phyloP scores from a whole-genome alignment of 1,140 invertebrate species.

The Temnothorax curvispinosus region DNA sequence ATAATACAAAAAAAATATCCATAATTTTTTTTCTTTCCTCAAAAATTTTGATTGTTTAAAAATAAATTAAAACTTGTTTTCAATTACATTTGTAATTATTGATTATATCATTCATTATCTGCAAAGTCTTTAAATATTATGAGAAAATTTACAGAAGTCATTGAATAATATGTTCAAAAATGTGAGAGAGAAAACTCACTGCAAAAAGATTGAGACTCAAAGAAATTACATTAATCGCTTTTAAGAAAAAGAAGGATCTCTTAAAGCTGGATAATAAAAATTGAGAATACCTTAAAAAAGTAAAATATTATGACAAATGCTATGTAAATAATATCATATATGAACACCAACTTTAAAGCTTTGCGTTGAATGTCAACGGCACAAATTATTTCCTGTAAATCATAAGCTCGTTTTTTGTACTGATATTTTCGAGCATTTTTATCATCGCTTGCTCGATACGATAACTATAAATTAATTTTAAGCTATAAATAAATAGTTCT shows the following conservation, averaged over 20 bases:
- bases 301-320: background rate
- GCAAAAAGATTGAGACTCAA: slow-evolving; percentile 1
- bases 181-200: background rate
- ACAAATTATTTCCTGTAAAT: background rate
- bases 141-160: background rate
- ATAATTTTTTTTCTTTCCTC: background rate
- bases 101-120: background rate
- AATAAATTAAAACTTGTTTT: background rate
- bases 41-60: background rate
- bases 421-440: background rate
- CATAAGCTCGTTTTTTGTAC: background rate
- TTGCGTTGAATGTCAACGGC: slow-evolving; percentile 26
- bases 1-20: background rate
- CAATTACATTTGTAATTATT: background rate
- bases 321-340: background rate
- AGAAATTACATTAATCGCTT: background rate
- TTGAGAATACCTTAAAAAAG: background rate
- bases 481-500: background rate
- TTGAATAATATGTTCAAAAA: background rate
- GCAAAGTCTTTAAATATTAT: background rate
- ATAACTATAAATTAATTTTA: slow-evolving; percentile 28
- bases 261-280: slow-evolving; percentile 12
- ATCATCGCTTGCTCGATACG: background rate
- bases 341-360: slow-evolving; percentile 16
- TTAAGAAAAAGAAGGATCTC: background rate